Conservation (phyloP, 1,140 invertebrate genomes). For the Platyscapa corneri region DNA sequence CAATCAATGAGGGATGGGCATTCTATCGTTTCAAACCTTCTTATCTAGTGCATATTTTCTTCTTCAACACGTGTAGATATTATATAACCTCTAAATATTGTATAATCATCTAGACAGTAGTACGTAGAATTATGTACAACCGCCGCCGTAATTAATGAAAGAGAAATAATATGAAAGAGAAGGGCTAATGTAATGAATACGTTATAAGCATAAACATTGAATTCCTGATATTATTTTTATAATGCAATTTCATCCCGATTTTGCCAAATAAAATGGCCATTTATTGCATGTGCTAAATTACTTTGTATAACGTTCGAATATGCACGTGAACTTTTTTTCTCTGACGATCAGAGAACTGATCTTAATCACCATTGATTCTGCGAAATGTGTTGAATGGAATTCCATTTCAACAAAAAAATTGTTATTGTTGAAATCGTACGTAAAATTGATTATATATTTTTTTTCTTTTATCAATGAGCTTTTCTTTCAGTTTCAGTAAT, state of each 20-base stretch:
- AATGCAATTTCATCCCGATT: neutral
- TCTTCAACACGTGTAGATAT: neutral
- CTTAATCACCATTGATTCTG: too few relatives aligned
- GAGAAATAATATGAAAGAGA: neutral
- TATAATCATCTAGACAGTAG: too few relatives aligned
- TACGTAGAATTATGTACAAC: neutral
- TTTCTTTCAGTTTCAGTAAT: too few relatives aligned
- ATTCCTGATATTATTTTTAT: neutral
- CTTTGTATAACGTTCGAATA: too few relatives aligned
- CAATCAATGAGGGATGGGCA: neutral
- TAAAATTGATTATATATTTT: too few relatives aligned
- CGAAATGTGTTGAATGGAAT: too few relatives aligned
- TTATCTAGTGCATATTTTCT: neutral
- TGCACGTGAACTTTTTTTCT: too few relatives aligned
- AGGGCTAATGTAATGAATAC: neutral
- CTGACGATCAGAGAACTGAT: too few relatives aligned
- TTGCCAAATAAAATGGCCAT: neutral
- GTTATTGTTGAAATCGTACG: too few relatives aligned
- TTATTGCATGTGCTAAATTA: neutral
- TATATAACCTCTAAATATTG: too few relatives aligned
- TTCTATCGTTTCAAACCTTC: neutral
- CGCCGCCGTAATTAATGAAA: constrained; percentile 13
- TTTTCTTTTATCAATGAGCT: too few relatives aligned
- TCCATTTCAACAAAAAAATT: too few relatives aligned
- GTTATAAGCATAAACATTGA: neutral